Evolutionary conservation across 2,113 vertebrate species (phyloP), one percentile per base, ranked within the genome.

Genomic region (pig (Sus scrofa)): DNA sequence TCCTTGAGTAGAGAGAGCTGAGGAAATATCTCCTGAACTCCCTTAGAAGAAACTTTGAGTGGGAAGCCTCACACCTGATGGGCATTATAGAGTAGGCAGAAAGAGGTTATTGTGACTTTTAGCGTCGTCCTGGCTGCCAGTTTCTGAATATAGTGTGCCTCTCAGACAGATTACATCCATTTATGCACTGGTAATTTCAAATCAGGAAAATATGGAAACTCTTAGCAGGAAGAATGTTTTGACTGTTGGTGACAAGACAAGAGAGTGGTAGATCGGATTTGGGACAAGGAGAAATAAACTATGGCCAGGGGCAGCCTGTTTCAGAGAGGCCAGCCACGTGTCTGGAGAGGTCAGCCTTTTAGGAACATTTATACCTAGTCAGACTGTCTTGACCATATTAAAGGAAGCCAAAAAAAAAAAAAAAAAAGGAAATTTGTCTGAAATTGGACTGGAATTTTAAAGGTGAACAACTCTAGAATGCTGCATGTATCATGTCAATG

Each of bases 181-280:
- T 93, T 67, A 39, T 10, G 83, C 84, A 62, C 4, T 50, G 19
- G 63, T 54, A 30, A 71, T 86, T 93, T 95, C 74, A 95, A 77
- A 86, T 73, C 1, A 32, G 26, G 24, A 70, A 86, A 79, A 70
- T 24, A 50, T 62, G 18, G 39, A n/a, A 4, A 58, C 15, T 65
- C 89, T 54, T 50, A 92, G 62, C 95, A 86, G 4, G 6, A 75
- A 67, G 9, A 77, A 32, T 85, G 6, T 37, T 84, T 96, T 82
- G 7, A 73, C 14, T 89, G 3, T 39, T 95, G 54, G 16, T 84
- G 90, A 94, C 0, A 71, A 85, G 58, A 91, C 4, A 86, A 89
- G 15, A 63, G 58, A n/a, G 22, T 50, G 65, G 77, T 30, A 54
- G 88, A 81, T 85, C 22, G 44, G 6, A 91, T 18, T 14, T 63